Base-by-base conservation (phyloP, 2,888 invertebrate genomes). In the Oligia fasciuncula region DNA sequence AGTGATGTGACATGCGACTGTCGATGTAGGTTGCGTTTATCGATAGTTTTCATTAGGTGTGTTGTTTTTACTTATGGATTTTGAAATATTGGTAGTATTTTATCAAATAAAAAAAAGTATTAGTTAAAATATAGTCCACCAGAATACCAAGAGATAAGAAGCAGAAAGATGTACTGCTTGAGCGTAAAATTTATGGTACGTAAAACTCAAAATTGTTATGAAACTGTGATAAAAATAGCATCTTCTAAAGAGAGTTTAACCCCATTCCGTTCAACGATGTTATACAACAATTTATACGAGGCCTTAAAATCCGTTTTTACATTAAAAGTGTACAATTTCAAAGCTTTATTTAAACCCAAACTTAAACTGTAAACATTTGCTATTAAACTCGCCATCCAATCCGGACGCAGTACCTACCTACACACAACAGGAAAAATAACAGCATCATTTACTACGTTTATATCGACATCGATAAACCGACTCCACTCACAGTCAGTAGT, bases 381-480 rank as follows among this genome's bases (percentile, higher is more conserved):
- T 90, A 91, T 94, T 91, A 94, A 92, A 91, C 83, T 86, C 54
- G 83, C 89, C 89, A 93, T 92, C 92, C 93, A 93, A 94, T 94
- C 90, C 87, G 82, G 85, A 86, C 89, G 86, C 87, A 87, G 85
- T 63, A 69, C 68, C 62, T 68, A 77, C 29, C 68, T 85, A 89
- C 85, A 88, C 86, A 90, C 89, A 90, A 91, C 89, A 88, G 91
- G 92, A 93, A 93, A 94, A 94, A 94, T 94, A 94, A 93, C 91
- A 91, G 91, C 91, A 88, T 91, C 90, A 93, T 94, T 88, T 92
- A 93, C 91, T 90, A 84, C 87, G 89, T 94, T 94, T 95, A 92
- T 93, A 96, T 96, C 96, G 96, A 95, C 93, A 94, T 95, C 95
- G 95, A 94, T 94, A 96, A 94, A 94, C 90, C 81, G 83, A 88